Conservation (phyloP, 2,888 invertebrate genomes). For the Rhopalosiphum nymphaeae region DNA sequence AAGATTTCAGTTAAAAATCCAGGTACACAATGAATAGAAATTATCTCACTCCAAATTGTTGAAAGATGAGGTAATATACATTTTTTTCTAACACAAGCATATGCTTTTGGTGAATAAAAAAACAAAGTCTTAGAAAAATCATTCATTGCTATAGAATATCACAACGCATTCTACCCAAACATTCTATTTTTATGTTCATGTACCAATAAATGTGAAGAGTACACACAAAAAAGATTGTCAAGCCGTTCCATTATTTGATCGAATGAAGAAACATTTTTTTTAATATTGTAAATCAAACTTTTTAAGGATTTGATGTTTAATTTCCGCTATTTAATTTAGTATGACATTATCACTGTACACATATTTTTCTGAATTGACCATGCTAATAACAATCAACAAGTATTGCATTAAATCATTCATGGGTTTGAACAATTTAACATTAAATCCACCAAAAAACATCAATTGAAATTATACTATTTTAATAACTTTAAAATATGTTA, state of each 20-base stretch:
- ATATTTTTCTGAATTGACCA: no score
- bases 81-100: neutral
- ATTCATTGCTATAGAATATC: neutral
- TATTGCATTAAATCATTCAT: no score
- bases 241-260: neutral
- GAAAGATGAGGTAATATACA: constrained; percentile 25
- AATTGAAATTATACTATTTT: no score
- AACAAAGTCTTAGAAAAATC: constrained; percentile 1
- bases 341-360: no score
- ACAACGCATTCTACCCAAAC: no score
- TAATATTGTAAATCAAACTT: neutral
- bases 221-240: neutral
- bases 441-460: no score
- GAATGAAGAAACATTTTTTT: neutral
- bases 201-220: neutral
- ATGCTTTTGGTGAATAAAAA: constrained; percentile 27
- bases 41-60: neutral
- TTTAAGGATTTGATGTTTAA: neutral
- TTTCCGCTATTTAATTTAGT: no score
- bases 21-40: constrained; percentile 19
- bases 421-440: no score
- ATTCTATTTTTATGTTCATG: no score
- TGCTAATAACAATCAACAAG: no score
- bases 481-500: no score
- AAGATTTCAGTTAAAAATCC: constrained; percentile 5